Percentiles rank a stretch among this genome's conserved stretches.
Evolutionary conservation across 2,797 vertebrate genomes (phyloP).

Genomic region (Eulemur mongoz): DNA sequence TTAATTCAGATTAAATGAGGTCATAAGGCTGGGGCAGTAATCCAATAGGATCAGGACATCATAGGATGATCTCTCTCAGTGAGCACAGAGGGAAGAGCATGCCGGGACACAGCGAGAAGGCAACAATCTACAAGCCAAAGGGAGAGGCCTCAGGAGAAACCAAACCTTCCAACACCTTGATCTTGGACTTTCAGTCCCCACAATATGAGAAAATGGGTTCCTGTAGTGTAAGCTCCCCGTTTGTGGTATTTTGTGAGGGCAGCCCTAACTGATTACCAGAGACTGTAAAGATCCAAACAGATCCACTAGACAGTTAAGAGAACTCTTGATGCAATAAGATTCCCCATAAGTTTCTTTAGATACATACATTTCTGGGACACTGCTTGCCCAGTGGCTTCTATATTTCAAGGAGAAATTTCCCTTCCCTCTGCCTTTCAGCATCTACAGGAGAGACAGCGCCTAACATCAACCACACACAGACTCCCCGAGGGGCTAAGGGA

Average conservation of each 20-base stretch:
- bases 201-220: not conserved
- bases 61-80: not conserved
- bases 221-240: not conserved
- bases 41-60: not conserved
- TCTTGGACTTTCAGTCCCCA: not conserved
- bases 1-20: not conserved
- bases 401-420: not conserved
- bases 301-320: not conserved
- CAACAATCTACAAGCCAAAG: not conserved
- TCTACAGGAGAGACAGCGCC: not conserved
- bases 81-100: not conserved
- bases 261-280: not conserved
- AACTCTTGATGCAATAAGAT: not conserved
- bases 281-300: not conserved
- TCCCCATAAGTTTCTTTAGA: not conserved
- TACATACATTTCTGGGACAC: not conserved
- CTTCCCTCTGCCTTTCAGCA: not conserved
- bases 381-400: not conserved
- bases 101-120: not conserved
- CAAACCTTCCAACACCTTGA: not conserved
- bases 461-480: not conserved
- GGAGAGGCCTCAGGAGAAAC: too few relatives aligned
- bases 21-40: not conserved
- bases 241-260: not conserved
- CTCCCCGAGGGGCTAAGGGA: not conserved